These are phyloP conservation scores for Spatulosminthurus flaviceps DNA, from an alignment of 2,888 invertebrate genomes.

Conservation along the genomic window DNA sequence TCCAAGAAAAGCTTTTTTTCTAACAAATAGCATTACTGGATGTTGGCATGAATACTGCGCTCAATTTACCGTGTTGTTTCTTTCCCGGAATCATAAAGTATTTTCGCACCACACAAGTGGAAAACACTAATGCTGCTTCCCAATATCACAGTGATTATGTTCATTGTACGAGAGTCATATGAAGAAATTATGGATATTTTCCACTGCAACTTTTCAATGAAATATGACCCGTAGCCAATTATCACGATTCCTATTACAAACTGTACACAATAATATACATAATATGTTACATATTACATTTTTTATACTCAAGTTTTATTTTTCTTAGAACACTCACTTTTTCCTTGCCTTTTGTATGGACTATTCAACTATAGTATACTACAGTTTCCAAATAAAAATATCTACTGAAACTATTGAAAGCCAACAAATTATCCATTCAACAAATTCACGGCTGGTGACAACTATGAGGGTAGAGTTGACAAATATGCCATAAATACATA, in stretches of 20 bases:
- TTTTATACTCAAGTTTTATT: too few relatives aligned
- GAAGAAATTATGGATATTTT: constrained; percentile 12
- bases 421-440: too few relatives aligned
- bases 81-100: constrained; percentile 40
- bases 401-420: too few relatives aligned
- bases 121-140: neutral
- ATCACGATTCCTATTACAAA: constrained; percentile 9
- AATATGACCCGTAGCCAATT: constrained; percentile 8
- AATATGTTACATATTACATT: too few relatives aligned
- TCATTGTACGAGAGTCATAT: constrained; percentile 6
- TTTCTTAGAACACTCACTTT: too few relatives aligned
- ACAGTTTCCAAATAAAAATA: too few relatives aligned
- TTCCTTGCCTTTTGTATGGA: too few relatives aligned
- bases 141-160: constrained; percentile 1
- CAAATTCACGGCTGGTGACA: too few relatives aligned
- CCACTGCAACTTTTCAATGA: constrained; percentile 35
- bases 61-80: constrained; percentile 31
- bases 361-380: too few relatives aligned
- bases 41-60: too few relatives aligned
- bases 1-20: neutral
- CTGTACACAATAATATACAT: neutral
- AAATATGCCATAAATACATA: neutral
- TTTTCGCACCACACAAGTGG: constrained; percentile 29
- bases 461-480: neutral
- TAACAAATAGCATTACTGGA: neutral